Percentiles rank a stretch among this genome's conserved stretches.
Evolutionary conservation across 30 jellyfish, hydroid and myxozoan species (phyloP).

Genomic region (Pelagia noctiluca): DNA sequence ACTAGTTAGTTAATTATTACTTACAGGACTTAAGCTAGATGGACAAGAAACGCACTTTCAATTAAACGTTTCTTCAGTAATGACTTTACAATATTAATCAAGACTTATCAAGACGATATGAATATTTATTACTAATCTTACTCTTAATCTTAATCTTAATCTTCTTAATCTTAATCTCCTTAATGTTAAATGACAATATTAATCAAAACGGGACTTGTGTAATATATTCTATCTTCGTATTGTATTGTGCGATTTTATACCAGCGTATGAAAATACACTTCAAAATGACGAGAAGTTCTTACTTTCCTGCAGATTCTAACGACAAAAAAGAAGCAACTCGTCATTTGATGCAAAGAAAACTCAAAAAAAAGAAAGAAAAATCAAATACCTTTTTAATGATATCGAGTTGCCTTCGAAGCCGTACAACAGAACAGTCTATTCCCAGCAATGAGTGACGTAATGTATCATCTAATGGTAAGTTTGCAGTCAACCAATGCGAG

Average conservation of each 20-base stretch:
- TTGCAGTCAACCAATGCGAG: constrained; percentile 92
- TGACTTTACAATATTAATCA: too few relatives aligned
- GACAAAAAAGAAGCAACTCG: background rate
- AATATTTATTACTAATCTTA: too few relatives aligned
- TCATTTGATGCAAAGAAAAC: background rate
- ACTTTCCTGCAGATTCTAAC: background rate
- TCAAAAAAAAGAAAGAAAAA: background rate
- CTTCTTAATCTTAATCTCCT: too few relatives aligned
- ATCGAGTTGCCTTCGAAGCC: constrained; percentile 81
- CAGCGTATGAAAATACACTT: background rate
- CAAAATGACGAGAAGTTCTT: background rate
- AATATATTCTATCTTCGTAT: background rate
- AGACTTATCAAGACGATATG: too few relatives aligned
- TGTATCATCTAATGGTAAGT: constrained; percentile 83
- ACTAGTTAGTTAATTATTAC: too few relatives aligned
- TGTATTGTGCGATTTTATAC: too few relatives aligned
- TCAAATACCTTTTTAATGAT: constrained; percentile 80
- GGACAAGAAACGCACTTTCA: too few relatives aligned
- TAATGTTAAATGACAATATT: too few relatives aligned
- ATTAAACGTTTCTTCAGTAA: too few relatives aligned
- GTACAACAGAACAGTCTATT: constrained; percentile 63
- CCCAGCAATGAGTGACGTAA: constrained; percentile 71
- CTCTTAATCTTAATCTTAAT: too few relatives aligned
- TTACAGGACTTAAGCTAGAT: too few relatives aligned
- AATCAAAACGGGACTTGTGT: background rate